phyloP scores from a whole-genome alignment of 2,113 vertebrate species.

The Eulacestoma nigropectus region DNA sequence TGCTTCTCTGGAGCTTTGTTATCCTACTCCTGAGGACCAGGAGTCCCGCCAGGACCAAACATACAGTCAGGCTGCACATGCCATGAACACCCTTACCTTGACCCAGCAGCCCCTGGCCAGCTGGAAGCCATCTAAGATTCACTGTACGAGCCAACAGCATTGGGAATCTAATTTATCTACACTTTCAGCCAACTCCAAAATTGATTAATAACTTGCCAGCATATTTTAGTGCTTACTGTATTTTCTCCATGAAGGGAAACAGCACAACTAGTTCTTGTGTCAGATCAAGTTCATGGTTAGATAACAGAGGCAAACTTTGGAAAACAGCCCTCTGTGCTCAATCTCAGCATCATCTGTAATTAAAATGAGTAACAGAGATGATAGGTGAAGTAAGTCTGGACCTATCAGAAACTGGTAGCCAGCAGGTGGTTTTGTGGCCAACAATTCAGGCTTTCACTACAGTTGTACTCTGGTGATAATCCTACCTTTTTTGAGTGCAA shows the following conservation, averaged over 20 bases:
- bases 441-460: neutral
- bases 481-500: neutral
- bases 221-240: neutral
- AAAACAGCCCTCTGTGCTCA: neutral
- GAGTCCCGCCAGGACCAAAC: neutral
- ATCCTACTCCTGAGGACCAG: neutral
- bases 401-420: neutral
- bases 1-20: neutral
- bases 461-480: neutral
- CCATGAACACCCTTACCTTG: neutral
- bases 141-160: accelerated
- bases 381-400: neutral
- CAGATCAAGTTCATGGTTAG: neutral
- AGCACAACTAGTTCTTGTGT: neutral
- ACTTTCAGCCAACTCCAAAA: neutral
- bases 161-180: neutral
- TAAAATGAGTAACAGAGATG: neutral
- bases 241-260: neutral
- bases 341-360: neutral
- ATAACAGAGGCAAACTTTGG: neutral
- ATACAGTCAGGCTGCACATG: neutral
- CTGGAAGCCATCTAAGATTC: neutral
- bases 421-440: neutral
- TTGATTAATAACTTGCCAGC: neutral
- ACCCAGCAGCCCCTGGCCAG: neutral